phyloP scores from a whole-genome alignment of 2,797 vertebrate species.

The Nyctibius grandis region DNA sequence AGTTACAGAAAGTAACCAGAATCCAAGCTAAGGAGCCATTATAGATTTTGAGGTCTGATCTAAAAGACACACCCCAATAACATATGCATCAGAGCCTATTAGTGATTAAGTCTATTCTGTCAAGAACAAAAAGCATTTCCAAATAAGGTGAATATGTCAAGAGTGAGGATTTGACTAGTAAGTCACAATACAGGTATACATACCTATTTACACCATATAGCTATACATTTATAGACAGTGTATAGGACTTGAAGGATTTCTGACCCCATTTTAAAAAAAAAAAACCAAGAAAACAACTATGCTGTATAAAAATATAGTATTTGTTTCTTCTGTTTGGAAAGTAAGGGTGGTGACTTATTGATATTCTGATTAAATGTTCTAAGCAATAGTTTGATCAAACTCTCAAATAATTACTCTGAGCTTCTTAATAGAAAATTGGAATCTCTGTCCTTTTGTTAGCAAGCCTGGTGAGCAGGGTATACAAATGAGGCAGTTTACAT shows the following conservation, averaged over 20 bases:
- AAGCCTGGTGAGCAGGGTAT: neutral
- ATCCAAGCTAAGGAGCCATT: neutral
- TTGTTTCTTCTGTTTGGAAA: neutral
- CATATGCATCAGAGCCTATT: neutral
- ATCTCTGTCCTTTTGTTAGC: neutral
- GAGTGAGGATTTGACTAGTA: neutral
- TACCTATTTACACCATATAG: neutral
- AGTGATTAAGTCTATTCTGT: neutral
- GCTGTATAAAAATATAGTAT: neutral
- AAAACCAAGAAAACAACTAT: neutral
- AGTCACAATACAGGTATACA: neutral
- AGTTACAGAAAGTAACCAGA: neutral
- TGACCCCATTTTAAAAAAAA: neutral
- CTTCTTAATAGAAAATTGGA: neutral
- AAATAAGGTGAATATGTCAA: neutral
- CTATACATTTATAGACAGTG: neutral
- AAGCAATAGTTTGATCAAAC: neutral
- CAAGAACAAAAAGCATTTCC: neutral
- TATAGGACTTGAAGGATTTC: neutral
- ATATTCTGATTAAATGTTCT: neutral
- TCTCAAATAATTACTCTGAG: neutral
- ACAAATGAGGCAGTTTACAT: neutral
- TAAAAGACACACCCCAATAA: neutral
- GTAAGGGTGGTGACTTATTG: rapidly evolving
- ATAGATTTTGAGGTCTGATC: neutral